Base-by-base conservation (phyloP, 2,113 vertebrate species). In the Potamarius usumacintae region DNA sequence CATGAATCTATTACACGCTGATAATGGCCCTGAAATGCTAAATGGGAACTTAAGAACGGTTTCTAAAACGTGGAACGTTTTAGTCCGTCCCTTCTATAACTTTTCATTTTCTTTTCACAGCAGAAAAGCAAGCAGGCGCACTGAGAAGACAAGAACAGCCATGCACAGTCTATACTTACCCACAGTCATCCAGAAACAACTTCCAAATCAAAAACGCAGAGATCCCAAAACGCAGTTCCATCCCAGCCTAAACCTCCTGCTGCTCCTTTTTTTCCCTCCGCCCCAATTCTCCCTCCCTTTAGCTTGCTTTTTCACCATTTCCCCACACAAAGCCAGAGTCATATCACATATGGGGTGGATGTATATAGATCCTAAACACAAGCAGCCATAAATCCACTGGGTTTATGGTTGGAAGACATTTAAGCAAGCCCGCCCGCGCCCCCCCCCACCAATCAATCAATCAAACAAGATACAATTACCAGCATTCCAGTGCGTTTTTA, bases 241-340 rank as follows among this genome's bases (percentile, higher is more conserved):
- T 77, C 72, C 57, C 82, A 87, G 82, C 82, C 86, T 67, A 53
- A 87, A 84, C 86, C 86, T 87, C 86, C 86, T 65, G 80, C 69
- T 22, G 30, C 50, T 72, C 86, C 80, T 15, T 62, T 71, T 71
- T 42, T 62, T 65, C 55, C 58, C 58, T 30, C 22, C 57, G 17
- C 42, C 69, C 65, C 22, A 67, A 22, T 22, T 14, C 86, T 30
- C 62, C 48, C 20, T 34, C 69, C 65, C 57, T 20, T 72, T 18
- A 60, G 25, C 48, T 65, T 25, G 18, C 76, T 17, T 69, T 30
- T 52, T 42, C 57, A 77, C 30, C 20, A n/a, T 8, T 34, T 58
- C 69, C n/a, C 50, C 42, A 85, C 74, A 79, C 15, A 67, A 22
- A 25, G 18, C 76, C 22, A 58, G 12, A 17, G 7, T 30, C 17